Base-by-base conservation (phyloP, 2,888 invertebrate genomes). In the Aelia acuminata region DNA sequence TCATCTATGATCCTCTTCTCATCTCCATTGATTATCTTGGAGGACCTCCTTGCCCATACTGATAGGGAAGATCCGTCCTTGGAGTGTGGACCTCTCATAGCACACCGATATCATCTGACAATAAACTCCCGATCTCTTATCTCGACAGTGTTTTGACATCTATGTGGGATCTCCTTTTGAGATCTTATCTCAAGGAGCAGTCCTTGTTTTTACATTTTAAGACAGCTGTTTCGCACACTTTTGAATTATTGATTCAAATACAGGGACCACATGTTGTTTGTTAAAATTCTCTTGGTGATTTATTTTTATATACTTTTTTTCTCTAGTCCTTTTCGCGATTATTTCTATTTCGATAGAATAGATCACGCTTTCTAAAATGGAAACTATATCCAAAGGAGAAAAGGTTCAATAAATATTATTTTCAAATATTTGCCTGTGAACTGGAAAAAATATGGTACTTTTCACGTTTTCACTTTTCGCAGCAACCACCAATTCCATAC, bases 71-170 rank as follows among this genome's bases (percentile, higher is more conserved):
- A 53, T 31, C 63, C 11, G 63, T 63, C 63, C 31, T 63, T 31
- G 63, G 63, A 63, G 26, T 15, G 26, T 63, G 15, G 63, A 63
- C 63, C 63, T 63, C 31, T 15, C 63, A 31, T 31, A 31, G 31
- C 63, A 63, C 26, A 4, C 63, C 0, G 63, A 63, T 63, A 63
- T 63, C 63, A 63, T 63, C 63, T 63, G 26, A 63, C 63, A 63
- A 63, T 63, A 63, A 63, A 63, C 26, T n/a, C 5, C 63, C 31
- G 26, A 63, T 63, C 63, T 63, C 31, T 7, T 8, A 31, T 63
- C 63, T 63, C 31, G 63, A 63, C 31, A 13, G 63, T 31, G 63
- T 63, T 63, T 63, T 63, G 63, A 63, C 31, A 63, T 63, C 26
- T 31, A 63, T 26, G 31, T 31, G 31, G 31, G 26, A 63, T 31